These are phyloP conservation scores for Pheosia gnoma DNA, from an alignment of 2,888 invertebrate species.

Conservation along the genomic window DNA sequence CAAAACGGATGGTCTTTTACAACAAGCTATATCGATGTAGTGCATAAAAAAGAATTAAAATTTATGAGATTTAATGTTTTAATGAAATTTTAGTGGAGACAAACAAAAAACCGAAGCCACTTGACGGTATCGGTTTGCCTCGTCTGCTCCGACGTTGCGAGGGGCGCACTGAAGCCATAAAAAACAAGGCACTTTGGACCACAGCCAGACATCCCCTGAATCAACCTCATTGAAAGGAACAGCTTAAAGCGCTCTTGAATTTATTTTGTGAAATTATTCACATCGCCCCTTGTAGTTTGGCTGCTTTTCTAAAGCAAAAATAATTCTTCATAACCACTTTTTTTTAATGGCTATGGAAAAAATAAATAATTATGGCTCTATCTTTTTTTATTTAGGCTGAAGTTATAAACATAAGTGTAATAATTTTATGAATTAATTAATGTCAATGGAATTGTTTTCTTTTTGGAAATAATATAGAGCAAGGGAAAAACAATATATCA, in stretches of 20 bases:
- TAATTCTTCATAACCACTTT: too few relatives aligned
- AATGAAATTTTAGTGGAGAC: slow-evolving; percentile 46
- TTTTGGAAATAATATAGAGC: too few relatives aligned
- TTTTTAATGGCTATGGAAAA: too few relatives aligned
- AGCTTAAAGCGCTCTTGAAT: slow-evolving; percentile 72
- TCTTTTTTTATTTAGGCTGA: too few relatives aligned
- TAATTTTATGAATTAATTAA: too few relatives aligned
- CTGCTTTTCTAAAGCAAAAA: neutral
- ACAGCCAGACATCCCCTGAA: slow-evolving; percentile 65
- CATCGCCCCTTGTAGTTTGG: neutral
- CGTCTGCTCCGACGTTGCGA: slow-evolving; percentile 59
- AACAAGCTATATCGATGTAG: neutral
- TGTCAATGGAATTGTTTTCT: too few relatives aligned
- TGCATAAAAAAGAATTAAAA: slow-evolving; percentile 32
- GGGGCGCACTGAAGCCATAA: slow-evolving; percentile 63
- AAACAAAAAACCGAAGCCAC: slow-evolving; percentile 57
- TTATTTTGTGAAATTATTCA: slow-evolving; percentile 45
- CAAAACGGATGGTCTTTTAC: too few relatives aligned
- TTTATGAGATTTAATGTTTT: slow-evolving; percentile 43
- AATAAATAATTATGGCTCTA: too few relatives aligned
- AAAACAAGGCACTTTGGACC: slow-evolving; percentile 79
- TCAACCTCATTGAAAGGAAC: slow-evolving; percentile 74
- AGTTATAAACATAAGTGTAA: too few relatives aligned
- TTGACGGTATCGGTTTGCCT: slow-evolving; percentile 66
- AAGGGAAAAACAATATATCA: too few relatives aligned